Evolutionary conservation across 2,797 vertebrate genomes (phyloP), one percentile per base, ranked within the genome.

Genomic region (Poecilia gillii): DNA sequence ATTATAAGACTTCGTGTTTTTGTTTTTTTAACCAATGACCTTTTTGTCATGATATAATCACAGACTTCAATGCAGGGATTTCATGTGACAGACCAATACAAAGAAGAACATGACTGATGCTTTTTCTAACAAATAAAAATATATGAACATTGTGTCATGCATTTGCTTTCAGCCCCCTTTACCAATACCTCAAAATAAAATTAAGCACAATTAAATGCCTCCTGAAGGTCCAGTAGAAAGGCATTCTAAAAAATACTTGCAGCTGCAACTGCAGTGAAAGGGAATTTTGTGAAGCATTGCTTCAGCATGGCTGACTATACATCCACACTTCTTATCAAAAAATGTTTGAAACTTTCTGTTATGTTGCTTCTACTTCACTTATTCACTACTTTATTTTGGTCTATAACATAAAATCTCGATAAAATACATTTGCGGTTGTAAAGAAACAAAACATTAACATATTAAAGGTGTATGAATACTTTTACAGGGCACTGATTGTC

Each of bases 1-100:
- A 62, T 72, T 39, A 73, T 28, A 81, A 73, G 28, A 6, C 76
- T 57, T 53, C 20, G 23, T 80, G 23, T 82, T 72, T 23, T 43
- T 39, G 1, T 6, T 5, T 39, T 39, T 39, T 39, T 5, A 82
- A 87, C 45, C 53, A 39, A 6, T 47, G 1, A 57, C 59, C 41
- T 18, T 14, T 46, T 68, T 41, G 18, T 45, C n/a, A 71, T n/a
- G 16, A 28, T 43, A 46, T 23, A 71, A 45, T 45, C 12, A n/a
- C 39, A 25, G 23, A 41, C 1, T 1, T 28, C 13, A 28, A 28
- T 16, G 2, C 3, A 45, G 25, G 41, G 41, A 71, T 71, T 71
- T 70, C n/a, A 16, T 43, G 39, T 14, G 41, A 71, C 68, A 28
- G 23, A 71, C 41, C 4, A n/a, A 68, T 23, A 68, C 39, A 68